Evolutionary conservation across 2,113 vertebrate species (phyloP), one percentile per base, ranked within the genome.

Genomic region (Psammodynastes pulverulentus): DNA sequence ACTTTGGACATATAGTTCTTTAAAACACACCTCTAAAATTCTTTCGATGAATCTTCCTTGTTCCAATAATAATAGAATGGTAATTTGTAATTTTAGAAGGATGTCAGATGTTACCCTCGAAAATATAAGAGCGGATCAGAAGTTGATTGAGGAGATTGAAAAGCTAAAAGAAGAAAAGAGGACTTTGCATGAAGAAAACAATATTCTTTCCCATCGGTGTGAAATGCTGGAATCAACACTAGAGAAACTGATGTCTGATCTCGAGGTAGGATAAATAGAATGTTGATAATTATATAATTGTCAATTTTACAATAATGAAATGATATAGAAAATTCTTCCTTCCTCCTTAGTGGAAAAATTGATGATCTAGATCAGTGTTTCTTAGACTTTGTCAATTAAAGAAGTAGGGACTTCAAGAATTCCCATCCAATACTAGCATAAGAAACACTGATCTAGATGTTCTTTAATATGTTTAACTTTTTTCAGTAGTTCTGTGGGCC

Each of bases 91-190:
- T 46, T 95, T 94, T 94, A 96, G 91, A 92, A 94, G 95, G 23
- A 86, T 88, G 5, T 89, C 93, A 86, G 95, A 95, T 34, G 94
- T 89, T 45, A 96, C 89, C 52, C 45, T 96, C 56, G 92, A 92
- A 92, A 96, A 96, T 94, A 62, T 91, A 90, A 97, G 92, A 88
- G 94, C 94, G 87, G 95, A 97, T 89, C 95, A 96, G 91, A 97
- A 95, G 88, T 46, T 97, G 21, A 93, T 95, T 43, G 96, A 97
- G 93, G 97, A 98, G 92, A 97, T 96, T 93, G 96, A 96, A 92
- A 96, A 96, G 52, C 95, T 97, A 87, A 97, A 97, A 94, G 93
- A 90, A 17, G 97, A 98, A 53, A 97, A 94, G n/a, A 88, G 96
- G 17, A 3, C 21, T 90, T 94, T 97, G 85, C 93, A 94, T 45